Evolutionary conservation across 2,113 vertebrate species (phyloP).

Genomic region (Megaceryle maxima): DNA sequence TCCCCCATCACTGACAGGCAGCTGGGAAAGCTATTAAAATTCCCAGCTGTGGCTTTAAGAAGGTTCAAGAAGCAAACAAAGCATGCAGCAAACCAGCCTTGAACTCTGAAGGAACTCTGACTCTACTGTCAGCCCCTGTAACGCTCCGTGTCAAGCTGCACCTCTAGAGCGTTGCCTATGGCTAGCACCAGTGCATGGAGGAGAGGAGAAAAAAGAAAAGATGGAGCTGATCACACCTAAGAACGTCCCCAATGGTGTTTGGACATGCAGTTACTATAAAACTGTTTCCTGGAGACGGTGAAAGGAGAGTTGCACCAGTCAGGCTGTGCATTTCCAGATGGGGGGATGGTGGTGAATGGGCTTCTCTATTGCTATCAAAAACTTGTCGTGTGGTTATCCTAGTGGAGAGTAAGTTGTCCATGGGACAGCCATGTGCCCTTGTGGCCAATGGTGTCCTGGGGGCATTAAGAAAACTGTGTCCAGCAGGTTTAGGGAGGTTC

Average conservation of each 20-base stretch:
- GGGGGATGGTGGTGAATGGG: background rate
- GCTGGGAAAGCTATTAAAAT: constrained; percentile 43
- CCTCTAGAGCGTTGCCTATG: background rate
- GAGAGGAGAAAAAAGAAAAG: background rate
- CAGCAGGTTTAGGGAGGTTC: too few relatives aligned
- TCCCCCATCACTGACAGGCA: background rate
- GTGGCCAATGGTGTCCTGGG: too few relatives aligned
- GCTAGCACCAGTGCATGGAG: background rate
- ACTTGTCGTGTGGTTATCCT: background rate
- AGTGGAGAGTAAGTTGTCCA: too few relatives aligned
- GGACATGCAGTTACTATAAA: background rate
- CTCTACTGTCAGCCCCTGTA: background rate
- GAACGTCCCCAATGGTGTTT: background rate
- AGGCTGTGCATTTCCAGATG: background rate
- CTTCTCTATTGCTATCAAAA: background rate
- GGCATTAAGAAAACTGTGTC: too few relatives aligned
- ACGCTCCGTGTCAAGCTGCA: background rate
- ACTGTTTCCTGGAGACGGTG: background rate
- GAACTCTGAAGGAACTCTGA: constrained; percentile 24
- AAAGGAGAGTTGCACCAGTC: background rate
- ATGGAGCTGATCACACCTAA: background rate
- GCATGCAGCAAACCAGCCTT: background rate
- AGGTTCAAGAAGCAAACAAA: constrained; percentile 40
- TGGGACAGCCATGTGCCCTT: too few relatives aligned
- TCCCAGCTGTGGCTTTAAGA: constrained; percentile 33